A percentile compares a stretch with the other conserved stretches of the same genome.
Evolutionary conservation across 2,888 invertebrate species (phyloP).

Genomic region (Ochropacha duplaris): DNA sequence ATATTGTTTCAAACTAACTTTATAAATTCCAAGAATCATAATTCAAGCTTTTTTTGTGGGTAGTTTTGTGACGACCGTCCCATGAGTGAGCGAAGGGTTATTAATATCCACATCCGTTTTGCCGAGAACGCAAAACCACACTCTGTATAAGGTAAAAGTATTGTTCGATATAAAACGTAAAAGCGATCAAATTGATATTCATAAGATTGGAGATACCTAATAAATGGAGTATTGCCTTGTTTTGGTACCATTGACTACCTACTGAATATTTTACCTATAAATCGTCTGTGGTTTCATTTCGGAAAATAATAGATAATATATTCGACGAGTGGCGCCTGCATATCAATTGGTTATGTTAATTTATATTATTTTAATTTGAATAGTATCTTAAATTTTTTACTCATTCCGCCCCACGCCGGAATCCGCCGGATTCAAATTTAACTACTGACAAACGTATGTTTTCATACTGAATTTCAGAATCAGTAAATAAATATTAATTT

Average conservation of each 20-base stretch:
- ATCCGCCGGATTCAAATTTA: too few species aligned
- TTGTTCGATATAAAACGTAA: constrained; percentile 16
- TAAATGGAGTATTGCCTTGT: neutral
- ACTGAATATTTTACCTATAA: constrained; percentile 40
- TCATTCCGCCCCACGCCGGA: neutral
- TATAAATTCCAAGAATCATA: too few species aligned
- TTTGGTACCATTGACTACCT: constrained; percentile 21
- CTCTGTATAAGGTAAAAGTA: constrained; percentile 19
- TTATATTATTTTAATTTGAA: constrained; percentile 11
- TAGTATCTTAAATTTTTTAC: constrained; percentile 4
- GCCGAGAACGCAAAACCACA: too few species aligned
- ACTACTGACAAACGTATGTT: neutral
- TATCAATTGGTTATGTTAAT: constrained; percentile 42
- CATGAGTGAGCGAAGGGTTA: too few species aligned
- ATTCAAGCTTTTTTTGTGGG: too few species aligned
- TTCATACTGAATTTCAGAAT: neutral
- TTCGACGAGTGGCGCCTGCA: constrained; percentile 55
- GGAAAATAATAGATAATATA: constrained; percentile 39
- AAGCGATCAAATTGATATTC: constrained; percentile 8
- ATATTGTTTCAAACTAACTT: too few species aligned
- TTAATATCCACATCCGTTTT: too few species aligned
- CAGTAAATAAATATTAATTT: too few species aligned
- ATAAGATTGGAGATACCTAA: neutral
- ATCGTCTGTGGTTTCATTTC: constrained; percentile 48
- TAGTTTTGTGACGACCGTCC: too few species aligned